These are phyloP conservation scores for Plotosus lineatus DNA, from an alignment of 2,113 vertebrate species.

Conservation along the genomic window DNA sequence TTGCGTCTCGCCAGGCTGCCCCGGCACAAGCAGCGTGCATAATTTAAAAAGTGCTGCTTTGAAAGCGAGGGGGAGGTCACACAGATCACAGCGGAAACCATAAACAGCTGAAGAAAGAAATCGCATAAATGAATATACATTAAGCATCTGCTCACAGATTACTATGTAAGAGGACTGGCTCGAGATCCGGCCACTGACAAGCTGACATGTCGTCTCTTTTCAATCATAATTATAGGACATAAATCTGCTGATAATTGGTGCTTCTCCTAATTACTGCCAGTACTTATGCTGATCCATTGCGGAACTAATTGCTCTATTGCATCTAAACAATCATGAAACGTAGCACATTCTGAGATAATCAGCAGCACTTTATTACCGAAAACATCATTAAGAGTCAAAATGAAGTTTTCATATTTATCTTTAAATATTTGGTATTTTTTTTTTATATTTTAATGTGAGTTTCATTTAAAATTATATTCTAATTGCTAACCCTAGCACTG, in stretches of 20 bases:
- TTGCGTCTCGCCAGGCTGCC: slow-evolving; percentile 54
- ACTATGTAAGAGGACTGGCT: not conserved
- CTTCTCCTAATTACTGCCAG: slow-evolving; percentile 40
- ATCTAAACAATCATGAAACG: slow-evolving; percentile 19
- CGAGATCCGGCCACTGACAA: not conserved
- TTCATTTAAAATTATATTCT: not conserved
- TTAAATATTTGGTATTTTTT: not conserved
- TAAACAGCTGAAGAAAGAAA: slow-evolving; percentile 21
- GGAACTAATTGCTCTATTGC: slow-evolving; percentile 36
- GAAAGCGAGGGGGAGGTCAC: slow-evolving; percentile 28
- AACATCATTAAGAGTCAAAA: not conserved
- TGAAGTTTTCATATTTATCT: not conserved
- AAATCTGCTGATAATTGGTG: slow-evolving; percentile 42
- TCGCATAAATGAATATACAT: slow-evolving; percentile 6
- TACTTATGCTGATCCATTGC: slow-evolving; percentile 36
- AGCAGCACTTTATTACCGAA: not conserved
- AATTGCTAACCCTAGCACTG: not conserved
- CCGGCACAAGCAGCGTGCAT: slow-evolving; percentile 44
- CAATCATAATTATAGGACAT: slow-evolving; percentile 39
- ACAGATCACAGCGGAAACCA: slow-evolving; percentile 22
- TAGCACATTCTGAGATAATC: not conserved
- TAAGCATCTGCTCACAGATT: slow-evolving; percentile 15
- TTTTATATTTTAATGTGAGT: not conserved
- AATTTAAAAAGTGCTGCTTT: slow-evolving; percentile 55
- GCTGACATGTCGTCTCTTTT: slow-evolving; percentile 25